Evolutionary conservation across 2,113 vertebrate genomes (phyloP).

Genomic region (Tympanuchus pallidicinctus): DNA sequence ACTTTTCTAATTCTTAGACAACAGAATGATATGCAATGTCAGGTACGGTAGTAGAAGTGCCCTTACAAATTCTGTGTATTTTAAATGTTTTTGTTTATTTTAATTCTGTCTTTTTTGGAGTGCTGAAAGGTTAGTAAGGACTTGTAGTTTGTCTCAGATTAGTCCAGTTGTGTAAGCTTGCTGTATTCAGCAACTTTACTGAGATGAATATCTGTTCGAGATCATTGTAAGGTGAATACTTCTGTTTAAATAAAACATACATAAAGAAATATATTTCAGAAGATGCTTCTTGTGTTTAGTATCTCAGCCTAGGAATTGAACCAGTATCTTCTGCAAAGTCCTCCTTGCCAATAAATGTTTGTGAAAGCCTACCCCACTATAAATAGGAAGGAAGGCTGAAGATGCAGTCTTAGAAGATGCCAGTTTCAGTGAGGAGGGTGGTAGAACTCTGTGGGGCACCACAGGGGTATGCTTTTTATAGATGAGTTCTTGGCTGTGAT

Average conservation of each 20-base stretch:
- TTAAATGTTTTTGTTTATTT: rapidly evolving
- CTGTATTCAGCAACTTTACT: not conserved
- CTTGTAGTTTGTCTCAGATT: not conserved
- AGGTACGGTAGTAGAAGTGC: not conserved
- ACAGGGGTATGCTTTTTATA: not conserved
- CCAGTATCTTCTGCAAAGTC: not conserved
- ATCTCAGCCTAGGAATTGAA: not conserved
- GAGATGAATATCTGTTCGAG: not conserved
- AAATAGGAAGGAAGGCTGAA: not conserved
- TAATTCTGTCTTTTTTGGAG: not conserved
- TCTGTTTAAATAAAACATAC: not conserved
- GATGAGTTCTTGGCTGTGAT: not conserved
- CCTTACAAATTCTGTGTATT: not conserved
- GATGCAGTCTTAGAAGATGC: not conserved
- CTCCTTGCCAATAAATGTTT: not conserved
- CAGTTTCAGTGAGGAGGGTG: not conserved
- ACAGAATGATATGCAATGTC: not conserved
- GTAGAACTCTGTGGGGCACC: not conserved
- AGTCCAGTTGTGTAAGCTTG: not conserved
- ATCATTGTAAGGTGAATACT: not conserved
- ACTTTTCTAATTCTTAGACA: not conserved
- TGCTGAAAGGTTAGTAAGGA: not conserved
- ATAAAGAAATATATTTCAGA: not conserved
- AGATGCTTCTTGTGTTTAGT: not conserved
- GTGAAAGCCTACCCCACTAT: not conserved